Conservation (phyloP, 2,113 vertebrate genomes). For the Pipra filicauda region DNA sequence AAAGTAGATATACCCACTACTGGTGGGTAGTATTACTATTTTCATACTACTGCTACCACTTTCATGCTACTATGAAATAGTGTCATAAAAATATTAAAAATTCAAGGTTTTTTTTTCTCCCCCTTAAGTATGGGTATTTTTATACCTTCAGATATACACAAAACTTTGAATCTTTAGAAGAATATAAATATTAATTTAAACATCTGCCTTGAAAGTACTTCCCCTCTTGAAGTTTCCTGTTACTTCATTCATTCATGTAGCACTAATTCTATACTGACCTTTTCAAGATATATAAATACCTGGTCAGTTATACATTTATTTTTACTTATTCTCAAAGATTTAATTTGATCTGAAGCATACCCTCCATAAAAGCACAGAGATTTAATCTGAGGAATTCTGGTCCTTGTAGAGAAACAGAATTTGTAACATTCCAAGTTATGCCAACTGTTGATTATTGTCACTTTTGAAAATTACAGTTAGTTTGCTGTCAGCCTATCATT, state of each 20-base stretch:
- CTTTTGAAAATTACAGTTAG: not conserved
- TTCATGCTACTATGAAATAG: not conserved
- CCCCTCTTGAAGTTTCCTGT: not conserved
- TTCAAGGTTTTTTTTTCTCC: fast-evolving
- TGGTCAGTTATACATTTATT: not conserved
- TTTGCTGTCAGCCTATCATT: not conserved
- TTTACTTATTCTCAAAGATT: not conserved
- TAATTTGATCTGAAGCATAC: not conserved
- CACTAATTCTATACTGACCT: not conserved
- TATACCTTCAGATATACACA: not conserved
- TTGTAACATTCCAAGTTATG: not conserved
- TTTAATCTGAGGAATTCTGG: not conserved
- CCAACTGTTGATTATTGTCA: not conserved
- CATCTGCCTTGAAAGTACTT: not conserved
- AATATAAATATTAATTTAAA: not conserved
- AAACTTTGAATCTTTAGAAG: not conserved
- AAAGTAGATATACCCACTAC: not conserved
- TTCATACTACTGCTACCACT: not conserved
- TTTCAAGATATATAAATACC: not conserved
- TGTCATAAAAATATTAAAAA: not conserved
- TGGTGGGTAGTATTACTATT: not conserved
- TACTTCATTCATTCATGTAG: not conserved
- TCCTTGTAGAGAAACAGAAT: not conserved
- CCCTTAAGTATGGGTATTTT: not conserved
- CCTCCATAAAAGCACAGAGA: not conserved